Evolutionary conservation across 2,888 invertebrate genomes (phyloP).

Genomic region (Suillia variegata): DNA sequence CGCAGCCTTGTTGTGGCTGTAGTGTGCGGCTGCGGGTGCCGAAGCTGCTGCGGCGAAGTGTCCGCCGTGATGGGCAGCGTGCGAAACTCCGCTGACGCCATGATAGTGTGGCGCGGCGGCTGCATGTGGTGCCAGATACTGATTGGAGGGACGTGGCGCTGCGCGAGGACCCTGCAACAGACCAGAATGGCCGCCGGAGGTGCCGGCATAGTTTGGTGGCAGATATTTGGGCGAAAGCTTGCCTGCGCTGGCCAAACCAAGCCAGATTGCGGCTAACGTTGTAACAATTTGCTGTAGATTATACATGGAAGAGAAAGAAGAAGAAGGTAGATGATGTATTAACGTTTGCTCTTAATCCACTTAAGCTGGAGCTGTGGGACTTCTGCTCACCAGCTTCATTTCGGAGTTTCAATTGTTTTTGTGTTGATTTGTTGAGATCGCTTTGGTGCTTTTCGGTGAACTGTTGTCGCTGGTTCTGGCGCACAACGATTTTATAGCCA

Average conservation of each 20-base stretch:
- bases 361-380: too few species aligned
- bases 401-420: too few species aligned
- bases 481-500: too few species aligned
- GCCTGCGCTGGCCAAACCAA: slow-evolving; percentile 41
- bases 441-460: too few species aligned
- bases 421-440: too few species aligned
- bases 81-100: slow-evolving; percentile 40
- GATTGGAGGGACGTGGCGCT: too few species aligned
- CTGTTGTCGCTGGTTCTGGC: too few species aligned
- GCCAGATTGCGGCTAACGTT: slow-evolving; percentile 30
- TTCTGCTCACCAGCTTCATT: too few species aligned
- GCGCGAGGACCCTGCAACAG: slow-evolving; percentile 33
- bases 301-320: too few species aligned
- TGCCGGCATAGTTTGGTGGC: slow-evolving; percentile 42
- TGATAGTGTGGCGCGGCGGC: slow-evolving; percentile 46
- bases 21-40: slow-evolving; percentile 1
- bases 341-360: too few species aligned
- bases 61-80: slow-evolving; percentile 9
- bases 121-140: slow-evolving; percentile 47
- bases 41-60: background rate
- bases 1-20: slow-evolving; percentile 41
- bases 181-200: slow-evolving; percentile 35
- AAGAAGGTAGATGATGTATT: too few species aligned
- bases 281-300: background rate
- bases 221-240: slow-evolving; percentile 50